phyloP scores from a whole-genome alignment of 2,888 invertebrate species.

The Pammene aurita region DNA sequence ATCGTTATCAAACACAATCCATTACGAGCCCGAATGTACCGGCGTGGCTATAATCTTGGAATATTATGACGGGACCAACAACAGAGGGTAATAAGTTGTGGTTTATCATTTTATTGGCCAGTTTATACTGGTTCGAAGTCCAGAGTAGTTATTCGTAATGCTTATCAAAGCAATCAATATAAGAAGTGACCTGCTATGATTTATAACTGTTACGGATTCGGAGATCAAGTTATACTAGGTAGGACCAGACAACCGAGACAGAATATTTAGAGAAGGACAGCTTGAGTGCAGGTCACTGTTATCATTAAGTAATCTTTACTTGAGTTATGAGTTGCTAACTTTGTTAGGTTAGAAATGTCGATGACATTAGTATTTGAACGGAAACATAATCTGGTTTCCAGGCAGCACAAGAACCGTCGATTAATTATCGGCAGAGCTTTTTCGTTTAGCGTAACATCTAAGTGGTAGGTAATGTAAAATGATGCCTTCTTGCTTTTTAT shows the following conservation, averaged over 20 bases:
- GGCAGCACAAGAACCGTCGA: neutral
- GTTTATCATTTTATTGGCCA: slow-evolving; percentile 35
- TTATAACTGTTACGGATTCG: neutral
- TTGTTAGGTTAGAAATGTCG: slow-evolving; percentile 44
- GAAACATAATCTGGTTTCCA: slow-evolving; percentile 10
- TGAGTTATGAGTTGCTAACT: slow-evolving; percentile 30
- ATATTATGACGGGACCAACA: slow-evolving; percentile 37
- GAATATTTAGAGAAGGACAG: neutral
- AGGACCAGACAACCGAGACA: neutral
- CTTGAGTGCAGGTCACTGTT: slow-evolving; percentile 42
- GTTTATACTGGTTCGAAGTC: slow-evolving; percentile 46
- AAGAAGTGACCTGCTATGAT: neutral
- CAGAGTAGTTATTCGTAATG: slow-evolving; percentile 14
- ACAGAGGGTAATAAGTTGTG: slow-evolving; percentile 22
- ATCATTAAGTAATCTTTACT: slow-evolving; percentile 30
- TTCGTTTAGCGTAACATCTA: too few species aligned
- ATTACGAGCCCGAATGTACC: slow-evolving; percentile 27
- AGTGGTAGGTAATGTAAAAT: too few species aligned
- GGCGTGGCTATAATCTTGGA: slow-evolving; percentile 28
- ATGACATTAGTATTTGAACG: slow-evolving; percentile 42
- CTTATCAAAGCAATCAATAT: neutral
- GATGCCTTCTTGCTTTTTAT: too few species aligned
- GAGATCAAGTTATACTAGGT: neutral
- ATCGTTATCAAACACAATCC: slow-evolving; percentile 28
- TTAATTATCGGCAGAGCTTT: too few species aligned